phyloP scores from a whole-genome alignment of 1,140 invertebrate species.

The Calosoma granatense region DNA sequence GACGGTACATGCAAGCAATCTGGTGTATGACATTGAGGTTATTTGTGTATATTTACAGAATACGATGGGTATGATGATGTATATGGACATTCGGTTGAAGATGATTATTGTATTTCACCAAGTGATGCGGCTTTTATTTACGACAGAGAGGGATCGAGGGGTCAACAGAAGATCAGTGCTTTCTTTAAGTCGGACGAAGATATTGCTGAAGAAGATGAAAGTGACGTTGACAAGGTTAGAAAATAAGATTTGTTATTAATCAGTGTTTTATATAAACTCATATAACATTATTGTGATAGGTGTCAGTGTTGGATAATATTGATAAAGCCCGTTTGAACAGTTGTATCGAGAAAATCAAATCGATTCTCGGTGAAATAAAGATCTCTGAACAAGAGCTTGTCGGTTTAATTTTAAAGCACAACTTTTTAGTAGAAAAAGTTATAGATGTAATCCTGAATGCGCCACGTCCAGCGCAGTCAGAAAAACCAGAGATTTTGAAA shows the following conservation, averaged over 20 bases:
- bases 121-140: slow-evolving; percentile 78
- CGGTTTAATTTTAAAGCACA: slow-evolving; percentile 20
- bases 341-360: slow-evolving; percentile 66
- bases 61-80: slow-evolving; percentile 86
- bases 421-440: slow-evolving; percentile 20
- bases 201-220: slow-evolving; percentile 63
- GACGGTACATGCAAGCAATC: slow-evolving; percentile 48
- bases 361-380: slow-evolving; percentile 18
- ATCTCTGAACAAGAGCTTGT: slow-evolving; percentile 23
- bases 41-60: slow-evolving; percentile 42
- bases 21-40: slow-evolving; percentile 11
- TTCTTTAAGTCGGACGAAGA: slow-evolving; percentile 59
- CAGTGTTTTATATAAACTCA: slow-evolving; percentile 8
- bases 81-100: slow-evolving; percentile 87
- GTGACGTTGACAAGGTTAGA: slow-evolving; percentile 25
- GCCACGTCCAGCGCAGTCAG: slow-evolving; percentile 48
- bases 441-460: slow-evolving; percentile 67
- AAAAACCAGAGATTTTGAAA: slow-evolving; percentile 7
- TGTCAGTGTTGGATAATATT: slow-evolving; percentile 46
- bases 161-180: slow-evolving; percentile 57
- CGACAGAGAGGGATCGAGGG: slow-evolving; percentile 54
- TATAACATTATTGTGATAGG: slow-evolving; percentile 27
- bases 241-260: neutral
- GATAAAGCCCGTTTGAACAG: slow-evolving; percentile 66
- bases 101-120: slow-evolving; percentile 81